These are phyloP conservation scores for Actinemys pallida DNA, from an alignment of 2,113 vertebrate species.

Conservation along the genomic window DNA sequence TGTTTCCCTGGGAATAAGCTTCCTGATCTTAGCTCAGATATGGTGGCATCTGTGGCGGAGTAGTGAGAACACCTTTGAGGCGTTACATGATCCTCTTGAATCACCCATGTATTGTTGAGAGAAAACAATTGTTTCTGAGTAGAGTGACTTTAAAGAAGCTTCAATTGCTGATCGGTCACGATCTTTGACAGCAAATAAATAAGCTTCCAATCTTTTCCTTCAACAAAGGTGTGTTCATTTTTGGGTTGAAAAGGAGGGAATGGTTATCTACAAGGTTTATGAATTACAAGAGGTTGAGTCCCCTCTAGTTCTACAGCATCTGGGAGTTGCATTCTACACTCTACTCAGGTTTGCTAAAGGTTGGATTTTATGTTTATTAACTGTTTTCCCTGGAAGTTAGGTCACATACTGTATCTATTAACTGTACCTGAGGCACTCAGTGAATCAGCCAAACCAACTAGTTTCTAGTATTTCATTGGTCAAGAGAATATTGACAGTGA, in stretches of 20 bases:
- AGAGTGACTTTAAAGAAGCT: neutral
- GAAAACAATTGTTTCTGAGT: neutral
- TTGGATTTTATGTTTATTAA: neutral
- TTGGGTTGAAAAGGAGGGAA: slow-evolving; percentile 34
- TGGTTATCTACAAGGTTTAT: neutral
- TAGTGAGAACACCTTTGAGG: neutral
- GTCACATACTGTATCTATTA: neutral
- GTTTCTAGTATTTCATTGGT: neutral
- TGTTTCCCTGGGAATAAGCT: neutral
- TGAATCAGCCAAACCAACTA: neutral
- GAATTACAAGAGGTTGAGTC: neutral
- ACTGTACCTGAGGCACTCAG: neutral
- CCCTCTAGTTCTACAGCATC: neutral
- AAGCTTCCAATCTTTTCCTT: neutral
- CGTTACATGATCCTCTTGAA: neutral
- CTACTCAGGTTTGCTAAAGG: neutral
- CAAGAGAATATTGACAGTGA: neutral
- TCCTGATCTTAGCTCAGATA: neutral
- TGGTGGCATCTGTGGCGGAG: neutral
- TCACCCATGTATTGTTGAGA: neutral
- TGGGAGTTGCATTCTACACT: neutral
- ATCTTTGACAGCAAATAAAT: neutral
- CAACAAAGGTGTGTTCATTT: neutral
- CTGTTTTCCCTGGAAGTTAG: neutral
- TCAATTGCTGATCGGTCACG: neutral